Percentiles rank a stretch among this genome's conserved stretches.
Evolutionary conservation across 1,140 invertebrate species (phyloP).

Genomic region (Nomia melanderi): DNA sequence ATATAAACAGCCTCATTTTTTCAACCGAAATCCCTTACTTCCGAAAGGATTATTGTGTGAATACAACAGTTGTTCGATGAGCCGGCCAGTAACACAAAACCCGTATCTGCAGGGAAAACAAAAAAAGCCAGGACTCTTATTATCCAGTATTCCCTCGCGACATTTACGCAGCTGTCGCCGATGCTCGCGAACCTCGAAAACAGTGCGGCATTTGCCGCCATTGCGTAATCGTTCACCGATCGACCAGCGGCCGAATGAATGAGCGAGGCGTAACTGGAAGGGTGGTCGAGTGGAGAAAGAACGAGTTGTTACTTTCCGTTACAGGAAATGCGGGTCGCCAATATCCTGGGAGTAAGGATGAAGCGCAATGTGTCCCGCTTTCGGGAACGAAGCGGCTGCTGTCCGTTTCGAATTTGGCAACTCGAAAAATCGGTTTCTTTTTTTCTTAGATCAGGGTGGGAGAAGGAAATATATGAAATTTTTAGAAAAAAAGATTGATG

Average conservation of each 20-base stretch:
- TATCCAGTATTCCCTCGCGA: too few relatives aligned
- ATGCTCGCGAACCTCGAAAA: constrained; percentile 13
- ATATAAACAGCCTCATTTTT: too few relatives aligned
- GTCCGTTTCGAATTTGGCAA: too few relatives aligned
- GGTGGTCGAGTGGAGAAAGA: neutral
- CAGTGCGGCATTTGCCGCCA: constrained; percentile 8
- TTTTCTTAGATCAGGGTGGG: too few relatives aligned
- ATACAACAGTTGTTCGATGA: too few relatives aligned
- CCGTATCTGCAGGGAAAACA: too few relatives aligned
- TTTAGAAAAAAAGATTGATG: too few relatives aligned
- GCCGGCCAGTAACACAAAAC: too few relatives aligned
- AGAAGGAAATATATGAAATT: too few relatives aligned
- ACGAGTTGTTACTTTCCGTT: neutral
- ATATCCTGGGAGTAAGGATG: neutral
- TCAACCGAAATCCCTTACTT: too few relatives aligned
- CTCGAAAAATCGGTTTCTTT: too few relatives aligned
- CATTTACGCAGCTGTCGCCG: neutral
- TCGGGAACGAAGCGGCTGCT: neutral
- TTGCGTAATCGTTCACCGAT: constrained; percentile 8
- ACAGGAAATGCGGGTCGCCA: neutral
- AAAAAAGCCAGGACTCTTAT: neutral
- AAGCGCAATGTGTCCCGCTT: neutral
- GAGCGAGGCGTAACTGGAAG: neutral
- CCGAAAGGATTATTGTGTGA: too few relatives aligned
- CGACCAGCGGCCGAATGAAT: constrained; percentile 3